Conservation (phyloP, 1,140 invertebrate genomes). For the Bombus picipes region DNA sequence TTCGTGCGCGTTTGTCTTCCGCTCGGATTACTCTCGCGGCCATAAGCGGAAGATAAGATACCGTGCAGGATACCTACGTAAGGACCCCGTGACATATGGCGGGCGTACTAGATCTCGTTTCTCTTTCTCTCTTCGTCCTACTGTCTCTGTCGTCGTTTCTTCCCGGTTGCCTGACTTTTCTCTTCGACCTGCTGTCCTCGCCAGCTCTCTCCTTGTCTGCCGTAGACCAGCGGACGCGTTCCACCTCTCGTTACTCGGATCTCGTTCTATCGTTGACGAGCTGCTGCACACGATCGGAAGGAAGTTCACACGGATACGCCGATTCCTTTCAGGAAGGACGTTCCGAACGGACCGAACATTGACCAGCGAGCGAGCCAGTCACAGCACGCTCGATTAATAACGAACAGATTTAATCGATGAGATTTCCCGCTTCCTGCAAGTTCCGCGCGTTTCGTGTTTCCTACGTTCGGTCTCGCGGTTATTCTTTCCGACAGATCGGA, state of each 20-base stretch:
- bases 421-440: conserved; percentile 8
- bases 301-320: conserved; percentile 55
- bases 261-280: conserved; percentile 31
- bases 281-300: conserved; percentile 60
- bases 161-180: background rate
- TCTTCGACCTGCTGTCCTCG: background rate
- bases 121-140: background rate
- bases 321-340: conserved; percentile 50
- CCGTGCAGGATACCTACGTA: conserved; percentile 62
- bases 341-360: conserved; percentile 16
- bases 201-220: background rate
- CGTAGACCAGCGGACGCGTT: background rate
- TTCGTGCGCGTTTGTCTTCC: conserved; percentile 73
- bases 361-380: background rate
- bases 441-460: conserved; percentile 16
- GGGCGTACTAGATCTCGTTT: conserved; percentile 54
- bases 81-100: conserved; percentile 73
- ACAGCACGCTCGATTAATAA: conserved; percentile 34
- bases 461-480: background rate
- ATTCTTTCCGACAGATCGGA: background rate
- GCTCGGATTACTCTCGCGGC: conserved; percentile 70
- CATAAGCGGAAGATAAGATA: conserved; percentile 75
- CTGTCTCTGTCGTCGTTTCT: background rate
- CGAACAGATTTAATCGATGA: conserved; percentile 43
- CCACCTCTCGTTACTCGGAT: conserved; percentile 19